Evolutionary conservation across 2,888 invertebrate genomes (phyloP), one percentile per base, ranked within the genome.

Genomic region (Hybos culiciformis): DNA sequence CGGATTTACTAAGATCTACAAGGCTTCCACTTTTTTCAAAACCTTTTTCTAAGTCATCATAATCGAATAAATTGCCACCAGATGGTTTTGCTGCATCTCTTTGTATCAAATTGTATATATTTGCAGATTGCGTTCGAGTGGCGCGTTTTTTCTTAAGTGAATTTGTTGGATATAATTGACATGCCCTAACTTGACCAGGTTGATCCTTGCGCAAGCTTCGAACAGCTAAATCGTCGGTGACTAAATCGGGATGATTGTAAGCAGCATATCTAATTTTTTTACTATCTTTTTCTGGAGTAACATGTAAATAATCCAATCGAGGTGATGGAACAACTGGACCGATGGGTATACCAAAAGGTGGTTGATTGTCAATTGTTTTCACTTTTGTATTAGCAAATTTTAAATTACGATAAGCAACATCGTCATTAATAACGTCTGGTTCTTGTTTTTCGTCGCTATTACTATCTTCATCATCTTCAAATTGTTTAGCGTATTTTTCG

Each of bases 291-390:
- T 75, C 74, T 4, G 83, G 81, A 12, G 73, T 74, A 2, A 80
- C 81, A 58, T 88, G 87, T 43, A 91, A 70, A 58, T 92, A 92
- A 61, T 91, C 88, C 53, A 79, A 84, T 46, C 80, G 78, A 1
- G 87, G 75, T 5, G 86, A 82, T 2, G 81, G 78, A 1, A 83
- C 75, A 18, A 88, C 79, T 11, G 88, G 88, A 3, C 86, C 85
- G 29, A 90, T 62, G 0, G 91, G 91, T 56, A 92, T 91, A 17
- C 91, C 91, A 60, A 92, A 92, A 2, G 84, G 88, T 29, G 86
- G 88, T 58, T 91, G 91, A 14, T 83, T 84, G 41, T 90, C 88
- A 4, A 76, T 58, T 6, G 81, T 74, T 60, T 78, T 81, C 33
- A 78, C 64, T 37, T 73, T 73, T 57, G 77, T 79, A 54, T 87